These are phyloP conservation scores for Petrolisthes manimaculis DNA, from an alignment of 2,888 invertebrate species.

Conservation along the genomic window DNA sequence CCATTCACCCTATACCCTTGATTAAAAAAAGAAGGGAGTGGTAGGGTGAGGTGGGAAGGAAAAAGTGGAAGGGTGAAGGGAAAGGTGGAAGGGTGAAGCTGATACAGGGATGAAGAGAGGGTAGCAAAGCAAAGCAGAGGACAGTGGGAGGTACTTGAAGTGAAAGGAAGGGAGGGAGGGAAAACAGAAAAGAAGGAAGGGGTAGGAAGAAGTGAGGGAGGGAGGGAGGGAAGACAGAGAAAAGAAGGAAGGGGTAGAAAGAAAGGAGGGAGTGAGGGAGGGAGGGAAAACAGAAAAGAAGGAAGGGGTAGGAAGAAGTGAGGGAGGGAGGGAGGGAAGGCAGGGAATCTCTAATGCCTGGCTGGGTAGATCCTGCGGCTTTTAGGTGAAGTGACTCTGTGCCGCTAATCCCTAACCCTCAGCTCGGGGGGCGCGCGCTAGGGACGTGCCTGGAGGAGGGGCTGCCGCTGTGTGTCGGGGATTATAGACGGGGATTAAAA, in stretches of 20 bases:
- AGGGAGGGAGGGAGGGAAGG: slow-evolving; percentile 7
- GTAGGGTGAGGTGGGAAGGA: too few relatives aligned
- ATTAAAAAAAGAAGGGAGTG: too few relatives aligned
- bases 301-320: background rate
- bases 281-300: background rate
- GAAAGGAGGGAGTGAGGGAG: background rate
- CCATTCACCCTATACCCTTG: too few relatives aligned
- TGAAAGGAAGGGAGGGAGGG: background rate
- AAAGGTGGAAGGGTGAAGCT: too few relatives aligned
- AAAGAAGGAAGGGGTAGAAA: too few relatives aligned
- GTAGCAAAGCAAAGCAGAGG: too few relatives aligned
- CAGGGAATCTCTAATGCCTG: background rate
- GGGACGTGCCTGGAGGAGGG: slow-evolving; percentile 33
- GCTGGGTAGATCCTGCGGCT: slow-evolving; percentile 16
- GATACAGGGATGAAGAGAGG: too few relatives aligned
- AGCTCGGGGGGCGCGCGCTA: slow-evolving; percentile 7
- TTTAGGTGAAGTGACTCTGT: slow-evolving; percentile 42
- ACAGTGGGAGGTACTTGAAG: too few relatives aligned
- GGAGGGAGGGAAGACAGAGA: too few relatives aligned
- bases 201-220: too few relatives aligned
- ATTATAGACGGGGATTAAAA: slow-evolving; percentile 54
- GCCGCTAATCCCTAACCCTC: slow-evolving; percentile 41
- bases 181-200: background rate
- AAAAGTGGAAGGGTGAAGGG: too few relatives aligned
- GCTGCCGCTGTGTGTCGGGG: slow-evolving; percentile 36